A percentile compares a stretch with the other conserved stretches of the same genome.
These are phyloP conservation scores for Phragmatobia fuliginosa DNA, from an alignment of 2,888 invertebrate species.

Conservation along the genomic window DNA sequence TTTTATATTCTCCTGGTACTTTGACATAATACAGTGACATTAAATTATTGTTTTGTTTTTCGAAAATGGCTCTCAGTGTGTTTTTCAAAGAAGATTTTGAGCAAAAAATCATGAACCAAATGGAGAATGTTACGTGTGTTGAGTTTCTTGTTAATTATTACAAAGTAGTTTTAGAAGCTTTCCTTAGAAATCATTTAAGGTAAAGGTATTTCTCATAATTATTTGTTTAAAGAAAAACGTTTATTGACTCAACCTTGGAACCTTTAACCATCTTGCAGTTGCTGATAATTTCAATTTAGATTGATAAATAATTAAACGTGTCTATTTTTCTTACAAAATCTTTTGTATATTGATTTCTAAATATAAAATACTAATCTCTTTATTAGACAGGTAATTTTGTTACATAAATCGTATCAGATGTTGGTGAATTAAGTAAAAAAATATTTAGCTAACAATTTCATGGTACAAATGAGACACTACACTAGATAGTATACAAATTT, in stretches of 20 bases:
- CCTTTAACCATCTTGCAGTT: not conserved
- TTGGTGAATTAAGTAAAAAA: not conserved
- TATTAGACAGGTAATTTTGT: not conserved
- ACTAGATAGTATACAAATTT: not conserved
- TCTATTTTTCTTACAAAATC: not conserved
- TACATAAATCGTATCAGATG: not conserved
- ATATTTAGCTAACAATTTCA: not conserved
- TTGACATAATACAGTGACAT: slow-evolving; percentile 17
- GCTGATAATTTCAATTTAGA: not conserved
- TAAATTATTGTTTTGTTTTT: slow-evolving; percentile 22
- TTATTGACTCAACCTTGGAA: not conserved
- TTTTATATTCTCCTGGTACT: slow-evolving; percentile 57
- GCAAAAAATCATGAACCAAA: slow-evolving; percentile 42
- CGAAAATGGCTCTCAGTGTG: slow-evolving; percentile 61
- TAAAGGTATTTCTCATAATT: slow-evolving; percentile 34
- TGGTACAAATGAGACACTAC: not conserved
- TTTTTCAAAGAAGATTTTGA: slow-evolving; percentile 47
- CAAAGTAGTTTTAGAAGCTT: slow-evolving; percentile 55
- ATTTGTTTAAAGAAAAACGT: not conserved
- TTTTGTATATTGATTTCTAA: not conserved
- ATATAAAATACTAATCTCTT: not conserved
- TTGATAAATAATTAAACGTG: not conserved
- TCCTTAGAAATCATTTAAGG: slow-evolving; percentile 49
- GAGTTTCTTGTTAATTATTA: slow-evolving; percentile 51
- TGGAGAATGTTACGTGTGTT: slow-evolving; percentile 58